Evolutionary conservation across 2,888 invertebrate species (phyloP).

Genomic region (Lordiphosa fenestrarum): DNA sequence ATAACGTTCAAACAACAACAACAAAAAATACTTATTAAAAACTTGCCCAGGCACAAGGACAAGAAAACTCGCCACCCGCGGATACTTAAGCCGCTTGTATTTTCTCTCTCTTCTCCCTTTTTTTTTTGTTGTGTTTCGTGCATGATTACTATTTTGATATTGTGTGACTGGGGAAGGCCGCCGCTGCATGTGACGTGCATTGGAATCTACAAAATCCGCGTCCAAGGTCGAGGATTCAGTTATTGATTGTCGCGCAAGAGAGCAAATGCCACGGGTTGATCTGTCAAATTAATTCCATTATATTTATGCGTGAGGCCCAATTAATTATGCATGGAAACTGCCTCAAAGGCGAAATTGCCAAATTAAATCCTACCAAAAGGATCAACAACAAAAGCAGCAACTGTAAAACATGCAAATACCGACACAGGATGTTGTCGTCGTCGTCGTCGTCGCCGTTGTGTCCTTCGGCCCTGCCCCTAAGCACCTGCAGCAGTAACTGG

Average conservation of each 20-base stretch:
- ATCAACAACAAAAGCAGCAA: slow-evolving; percentile 20
- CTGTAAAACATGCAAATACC: slow-evolving; percentile 38
- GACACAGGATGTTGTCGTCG: background rate
- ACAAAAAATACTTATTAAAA: slow-evolving; percentile 53
- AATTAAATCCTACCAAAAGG: slow-evolving; percentile 44
- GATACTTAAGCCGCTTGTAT: slow-evolving; percentile 61
- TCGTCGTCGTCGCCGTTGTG: slow-evolving; percentile 14
- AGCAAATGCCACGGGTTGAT: background rate
- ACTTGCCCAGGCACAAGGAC: slow-evolving; percentile 26
- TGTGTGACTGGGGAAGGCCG: background rate
- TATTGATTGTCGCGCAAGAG: background rate
- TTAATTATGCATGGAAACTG: slow-evolving; percentile 45
- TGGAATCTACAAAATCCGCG: slow-evolving; percentile 3
- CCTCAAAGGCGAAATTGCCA: slow-evolving; percentile 37
- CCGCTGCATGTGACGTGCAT: background rate
- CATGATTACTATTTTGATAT: slow-evolving; percentile 33
- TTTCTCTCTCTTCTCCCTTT: slow-evolving; percentile 15
- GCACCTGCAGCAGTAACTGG: slow-evolving; percentile 16
- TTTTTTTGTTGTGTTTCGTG: slow-evolving; percentile 41
- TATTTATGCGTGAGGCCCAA: slow-evolving; percentile 35
- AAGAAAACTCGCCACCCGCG: slow-evolving; percentile 4
- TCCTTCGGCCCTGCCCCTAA: slow-evolving; percentile 36
- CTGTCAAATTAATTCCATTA: slow-evolving; percentile 22
- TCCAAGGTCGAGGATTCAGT: slow-evolving; percentile 23
- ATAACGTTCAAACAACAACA: slow-evolving; percentile 6